Evolutionary conservation across 1,140 invertebrate species (phyloP), one percentile per base, ranked within the genome.

Genomic region (Trichoplusia ni): DNA sequence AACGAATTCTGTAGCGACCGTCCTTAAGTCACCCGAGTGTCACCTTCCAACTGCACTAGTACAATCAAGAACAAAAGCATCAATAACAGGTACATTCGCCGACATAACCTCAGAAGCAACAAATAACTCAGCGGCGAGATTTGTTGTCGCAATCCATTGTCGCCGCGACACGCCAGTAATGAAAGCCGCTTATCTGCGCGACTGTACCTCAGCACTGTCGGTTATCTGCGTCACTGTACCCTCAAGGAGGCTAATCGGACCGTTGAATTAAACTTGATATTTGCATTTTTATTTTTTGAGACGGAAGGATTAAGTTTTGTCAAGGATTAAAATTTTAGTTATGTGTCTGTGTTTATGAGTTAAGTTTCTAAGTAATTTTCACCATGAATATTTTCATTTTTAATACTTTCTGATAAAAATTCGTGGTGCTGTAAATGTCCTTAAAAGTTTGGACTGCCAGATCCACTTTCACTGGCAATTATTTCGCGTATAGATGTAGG

Each of bases 101-200:
- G 42, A 60, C 56, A 60, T 60, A 58, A 58, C 54, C 51, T 56
- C 38, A 38, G 38, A 60, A 64, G 60, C 67, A 64, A 69, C 69
- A 69, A 70, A 75, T 74, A 77, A 71, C 70, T 77, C 73, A 71
- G 42, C 60, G 38, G 31, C 59, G 70, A 72, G 72, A 75, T 79
- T 77, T 77, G 75, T 77, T 73, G 78, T 69, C 67, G 64, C 69
- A 71, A 77, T 80, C 71, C 78, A 80, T 80, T 71, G 71, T 68
- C 49, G 67, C 67, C 27, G 49, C 49, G 75, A 75, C 73, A 62
- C 67, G 42, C 54, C 71, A 64, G 70, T 80, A 77, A 77, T 80
- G 75, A 77, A 80, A 73, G 71, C 73, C 65, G 69, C 75, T 80
- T 80, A 80, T 80, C 77, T 71, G 27, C 49, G 33, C 37, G 65